Percentiles rank a stretch among this genome's conserved stretches.
Evolutionary conservation across 2,113 vertebrate genomes (phyloP).

Genomic region (Noctilio leporinus): DNA sequence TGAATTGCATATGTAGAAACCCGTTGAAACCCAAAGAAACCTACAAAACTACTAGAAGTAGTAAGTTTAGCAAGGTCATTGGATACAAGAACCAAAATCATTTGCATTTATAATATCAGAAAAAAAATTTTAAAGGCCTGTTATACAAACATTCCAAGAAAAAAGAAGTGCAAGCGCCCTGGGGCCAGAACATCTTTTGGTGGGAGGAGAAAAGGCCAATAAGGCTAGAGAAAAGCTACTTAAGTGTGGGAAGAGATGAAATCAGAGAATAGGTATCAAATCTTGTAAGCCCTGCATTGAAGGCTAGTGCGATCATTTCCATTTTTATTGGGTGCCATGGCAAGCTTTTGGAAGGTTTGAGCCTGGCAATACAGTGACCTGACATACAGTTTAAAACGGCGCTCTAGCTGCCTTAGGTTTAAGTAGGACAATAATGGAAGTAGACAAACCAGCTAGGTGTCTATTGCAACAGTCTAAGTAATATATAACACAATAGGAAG

Average conservation of each 20-base stretch:
- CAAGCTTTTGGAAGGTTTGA: neutral
- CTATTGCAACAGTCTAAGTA: neutral
- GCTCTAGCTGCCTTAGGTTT: neutral
- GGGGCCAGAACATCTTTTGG: neutral
- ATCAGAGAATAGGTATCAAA: neutral
- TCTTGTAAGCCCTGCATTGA: neutral
- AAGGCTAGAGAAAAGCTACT: neutral
- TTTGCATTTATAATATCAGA: neutral
- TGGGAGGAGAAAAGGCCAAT: neutral
- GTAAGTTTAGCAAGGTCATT: neutral
- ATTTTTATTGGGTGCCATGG: neutral
- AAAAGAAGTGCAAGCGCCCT: neutral
- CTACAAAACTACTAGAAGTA: neutral
- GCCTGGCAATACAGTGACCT: neutral
- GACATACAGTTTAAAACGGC: neutral
- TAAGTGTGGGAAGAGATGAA: neutral
- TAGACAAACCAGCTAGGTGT: neutral
- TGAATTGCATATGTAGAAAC: neutral
- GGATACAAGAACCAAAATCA: neutral
- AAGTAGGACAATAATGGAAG: neutral
- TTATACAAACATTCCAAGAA: neutral
- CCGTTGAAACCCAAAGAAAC: neutral
- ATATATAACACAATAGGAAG: neutral
- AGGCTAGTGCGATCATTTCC: neutral
- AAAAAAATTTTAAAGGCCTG: neutral